phyloP scores from a whole-genome alignment of 2,888 invertebrate species.

The Macroteleia sp. region DNA sequence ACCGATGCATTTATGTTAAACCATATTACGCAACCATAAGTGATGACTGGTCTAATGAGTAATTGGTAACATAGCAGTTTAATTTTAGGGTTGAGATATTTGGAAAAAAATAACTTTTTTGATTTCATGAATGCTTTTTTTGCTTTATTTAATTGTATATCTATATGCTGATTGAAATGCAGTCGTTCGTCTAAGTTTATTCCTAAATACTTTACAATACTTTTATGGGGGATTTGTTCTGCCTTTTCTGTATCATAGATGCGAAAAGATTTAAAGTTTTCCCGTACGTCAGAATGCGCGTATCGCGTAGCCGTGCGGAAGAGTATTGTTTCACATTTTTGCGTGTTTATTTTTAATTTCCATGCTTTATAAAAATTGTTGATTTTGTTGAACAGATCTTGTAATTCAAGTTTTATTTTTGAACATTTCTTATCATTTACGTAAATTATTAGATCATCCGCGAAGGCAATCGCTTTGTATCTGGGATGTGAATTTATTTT shows the following conservation, averaged over 20 bases:
- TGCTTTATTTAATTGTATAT: conserved; percentile 4
- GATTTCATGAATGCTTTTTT: conserved; percentile 1
- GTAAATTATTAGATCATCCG: conserved; percentile 34
- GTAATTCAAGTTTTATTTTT: conserved; percentile 42
- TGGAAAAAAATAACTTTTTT: neutral
- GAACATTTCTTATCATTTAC: conserved; percentile 29
- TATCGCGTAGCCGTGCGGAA: conserved; percentile 4
- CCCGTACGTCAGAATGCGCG: neutral
- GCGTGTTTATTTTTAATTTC: conserved; percentile 63
- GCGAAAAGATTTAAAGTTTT: neutral
- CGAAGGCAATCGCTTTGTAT: conserved; percentile 30
- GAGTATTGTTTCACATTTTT: conserved; percentile 30
- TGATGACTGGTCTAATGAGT: neutral
- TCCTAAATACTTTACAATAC: conserved; percentile 10
- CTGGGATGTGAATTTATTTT: neutral
- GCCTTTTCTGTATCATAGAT: neutral
- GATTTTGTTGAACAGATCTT: conserved; percentile 48
- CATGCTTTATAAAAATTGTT: conserved; percentile 47
- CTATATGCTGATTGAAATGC: neutral
- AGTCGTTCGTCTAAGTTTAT: conserved; percentile 1
- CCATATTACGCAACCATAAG: neutral
- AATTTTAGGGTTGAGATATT: neutral
- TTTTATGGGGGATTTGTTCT: conserved; percentile 7
- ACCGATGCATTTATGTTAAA: too few relatives aligned
- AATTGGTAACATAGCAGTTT: neutral